These are phyloP conservation scores for Lagodon rhomboides DNA, from an alignment of 2,797 vertebrate genomes.

Conservation along the genomic window DNA sequence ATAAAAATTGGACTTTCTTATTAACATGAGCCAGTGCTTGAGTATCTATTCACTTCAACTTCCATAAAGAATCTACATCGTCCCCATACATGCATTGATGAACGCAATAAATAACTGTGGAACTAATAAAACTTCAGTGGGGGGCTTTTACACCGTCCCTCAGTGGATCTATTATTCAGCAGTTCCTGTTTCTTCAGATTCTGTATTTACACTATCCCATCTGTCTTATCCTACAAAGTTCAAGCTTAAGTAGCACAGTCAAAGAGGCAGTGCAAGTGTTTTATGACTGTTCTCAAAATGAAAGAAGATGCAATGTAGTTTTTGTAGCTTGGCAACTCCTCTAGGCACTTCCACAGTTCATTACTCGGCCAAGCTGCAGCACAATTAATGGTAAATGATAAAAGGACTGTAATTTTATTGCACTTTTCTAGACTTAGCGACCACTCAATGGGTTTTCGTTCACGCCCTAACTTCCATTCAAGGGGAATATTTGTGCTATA, in stretches of 20 bases:
- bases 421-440: too few relatives aligned
- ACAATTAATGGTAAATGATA: neutral
- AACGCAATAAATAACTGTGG: conserved; percentile 3
- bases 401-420: neutral
- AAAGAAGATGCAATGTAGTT: conserved; percentile 5
- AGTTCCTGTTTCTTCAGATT: neutral
- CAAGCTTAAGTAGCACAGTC: neutral
- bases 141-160: neutral
- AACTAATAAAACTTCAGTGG: neutral
- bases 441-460: neutral
- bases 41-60: neutral
- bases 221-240: conserved; percentile 4
- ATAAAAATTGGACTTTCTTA: conserved; percentile 2
- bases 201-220: neutral
- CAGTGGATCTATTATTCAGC: conserved; percentile 15
- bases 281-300: conserved; percentile 16
- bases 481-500: neutral
- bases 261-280: conserved; percentile 5
- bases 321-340: neutral
- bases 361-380: neutral
- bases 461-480: neutral
- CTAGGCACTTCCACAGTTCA: conserved; percentile 14
- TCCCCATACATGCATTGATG: neutral
- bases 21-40: neutral
- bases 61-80: neutral